Percentiles rank a stretch among this genome's conserved stretches.
These are phyloP conservation scores for Lucilia sericata DNA, from an alignment of 1,140 invertebrate genomes.

Conservation along the genomic window DNA sequence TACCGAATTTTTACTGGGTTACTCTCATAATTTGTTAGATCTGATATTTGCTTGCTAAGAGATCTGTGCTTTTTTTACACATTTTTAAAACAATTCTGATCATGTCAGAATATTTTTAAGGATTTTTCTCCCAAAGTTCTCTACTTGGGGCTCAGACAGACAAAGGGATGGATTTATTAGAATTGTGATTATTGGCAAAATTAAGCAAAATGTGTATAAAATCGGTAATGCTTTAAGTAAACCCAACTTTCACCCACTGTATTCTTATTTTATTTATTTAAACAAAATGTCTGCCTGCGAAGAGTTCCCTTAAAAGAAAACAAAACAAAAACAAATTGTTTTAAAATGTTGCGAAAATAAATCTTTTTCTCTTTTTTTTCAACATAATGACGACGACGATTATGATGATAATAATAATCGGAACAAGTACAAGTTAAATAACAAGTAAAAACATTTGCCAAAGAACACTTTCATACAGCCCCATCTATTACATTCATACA, in stretches of 20 bases:
- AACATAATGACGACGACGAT: not conserved
- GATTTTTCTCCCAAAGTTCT: no score
- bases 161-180: no score
- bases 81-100: no score
- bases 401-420: not conserved
- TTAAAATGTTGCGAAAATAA: not conserved
- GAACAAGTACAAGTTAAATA: not conserved
- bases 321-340: not conserved
- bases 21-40: no score
- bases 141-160: no score
- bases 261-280: not conserved
- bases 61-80: no score
- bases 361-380: not conserved
- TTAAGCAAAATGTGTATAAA: no score
- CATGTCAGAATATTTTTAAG: no score
- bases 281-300: not conserved
- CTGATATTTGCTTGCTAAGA: no score
- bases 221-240: no score
- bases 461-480: not conserved
- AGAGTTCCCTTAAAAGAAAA: not conserved
- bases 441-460: not conserved
- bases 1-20: no score
- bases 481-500: not conserved
- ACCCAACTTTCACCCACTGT: not conserved
- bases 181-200: no score